phyloP scores from a whole-genome alignment of 2,113 vertebrate genomes.

The Oryzias melastigma region DNA sequence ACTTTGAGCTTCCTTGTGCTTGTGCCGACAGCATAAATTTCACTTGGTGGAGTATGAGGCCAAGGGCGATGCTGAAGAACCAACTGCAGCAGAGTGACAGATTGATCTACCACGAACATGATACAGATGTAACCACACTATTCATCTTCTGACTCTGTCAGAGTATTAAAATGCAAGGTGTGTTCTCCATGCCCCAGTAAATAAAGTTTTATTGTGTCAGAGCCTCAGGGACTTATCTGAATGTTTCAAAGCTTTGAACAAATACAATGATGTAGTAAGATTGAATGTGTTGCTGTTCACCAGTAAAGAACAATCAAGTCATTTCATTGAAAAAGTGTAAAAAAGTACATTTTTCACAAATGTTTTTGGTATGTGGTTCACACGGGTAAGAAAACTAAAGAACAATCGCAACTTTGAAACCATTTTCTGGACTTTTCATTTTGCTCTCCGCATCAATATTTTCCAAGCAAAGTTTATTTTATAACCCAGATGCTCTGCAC shows the following conservation, averaged over 20 bases:
- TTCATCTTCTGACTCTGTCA: constrained; percentile 59
- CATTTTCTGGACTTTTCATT: background rate
- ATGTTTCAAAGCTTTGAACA: constrained; percentile 71
- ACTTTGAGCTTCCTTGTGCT: constrained; percentile 31
- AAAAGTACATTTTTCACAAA: too few relatives aligned
- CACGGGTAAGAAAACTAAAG: too few relatives aligned
- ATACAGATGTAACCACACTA: constrained; percentile 59
- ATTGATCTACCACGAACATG: constrained; percentile 64
- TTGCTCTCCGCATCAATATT: constrained; percentile 20
- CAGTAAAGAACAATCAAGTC: too few relatives aligned
- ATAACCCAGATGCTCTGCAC: constrained; percentile 28
- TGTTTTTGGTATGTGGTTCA: too few relatives aligned
- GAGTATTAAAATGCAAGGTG: constrained; percentile 67
- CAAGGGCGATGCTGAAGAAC: constrained; percentile 70
- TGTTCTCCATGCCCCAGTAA: constrained; percentile 64
- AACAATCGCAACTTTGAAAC: too few relatives aligned
- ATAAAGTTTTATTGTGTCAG: constrained; percentile 69
- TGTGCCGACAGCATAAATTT: constrained; percentile 54
- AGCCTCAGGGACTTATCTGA: constrained; percentile 64
- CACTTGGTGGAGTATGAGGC: constrained; percentile 58
- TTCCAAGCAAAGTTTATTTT: constrained; percentile 20
- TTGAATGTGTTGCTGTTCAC: constrained; percentile 37
- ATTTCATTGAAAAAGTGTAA: too few relatives aligned
- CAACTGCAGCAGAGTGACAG: constrained; percentile 56
- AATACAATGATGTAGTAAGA: constrained; percentile 63